Conservation (phyloP, 2,113 vertebrate species). For the Copsychus sechellarum region DNA sequence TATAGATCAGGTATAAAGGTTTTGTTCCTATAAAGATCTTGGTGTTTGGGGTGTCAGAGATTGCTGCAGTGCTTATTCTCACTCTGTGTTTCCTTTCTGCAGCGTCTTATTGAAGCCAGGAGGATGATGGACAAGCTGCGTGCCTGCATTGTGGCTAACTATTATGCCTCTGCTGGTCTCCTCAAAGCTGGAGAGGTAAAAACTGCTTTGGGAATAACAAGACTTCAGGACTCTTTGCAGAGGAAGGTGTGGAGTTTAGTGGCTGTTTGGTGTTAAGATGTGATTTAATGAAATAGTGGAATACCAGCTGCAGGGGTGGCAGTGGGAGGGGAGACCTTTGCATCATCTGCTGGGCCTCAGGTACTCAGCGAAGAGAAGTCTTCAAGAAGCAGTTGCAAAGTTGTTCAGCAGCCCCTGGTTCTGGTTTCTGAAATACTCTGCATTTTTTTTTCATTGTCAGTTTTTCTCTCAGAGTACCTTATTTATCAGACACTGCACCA, state of each 20-base stretch:
- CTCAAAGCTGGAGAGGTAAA: conserved; percentile 90
- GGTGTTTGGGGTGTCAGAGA: not conserved
- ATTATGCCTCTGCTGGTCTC: conserved; percentile 90
- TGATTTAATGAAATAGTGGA: not conserved
- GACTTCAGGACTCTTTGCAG: not conserved
- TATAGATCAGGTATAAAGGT: conserved; percentile 89
- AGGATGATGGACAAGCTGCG: conserved; percentile 99
- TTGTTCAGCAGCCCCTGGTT: not conserved
- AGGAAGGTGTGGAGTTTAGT: not conserved
- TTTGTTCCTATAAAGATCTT: not conserved
- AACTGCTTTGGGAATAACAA: not conserved
- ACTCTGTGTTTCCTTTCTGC: conserved; percentile 16
- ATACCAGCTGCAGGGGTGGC: not conserved
- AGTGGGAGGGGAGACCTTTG: not conserved
- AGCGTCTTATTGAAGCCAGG: conserved; percentile 95
- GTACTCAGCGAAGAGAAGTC: fast-evolving
- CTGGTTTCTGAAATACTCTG: not conserved
- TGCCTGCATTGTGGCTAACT: conserved; percentile 97
- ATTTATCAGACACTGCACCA: not conserved
- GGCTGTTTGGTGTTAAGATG: not conserved
- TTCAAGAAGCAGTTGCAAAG: not conserved
- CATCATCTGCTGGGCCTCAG: not conserved
- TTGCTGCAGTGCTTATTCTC: not conserved
- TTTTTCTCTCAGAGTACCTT: not conserved
- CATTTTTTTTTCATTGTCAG: not conserved